These are phyloP conservation scores for Stenodera caucasica DNA, from an alignment of 2,888 invertebrate species.

Conservation along the genomic window DNA sequence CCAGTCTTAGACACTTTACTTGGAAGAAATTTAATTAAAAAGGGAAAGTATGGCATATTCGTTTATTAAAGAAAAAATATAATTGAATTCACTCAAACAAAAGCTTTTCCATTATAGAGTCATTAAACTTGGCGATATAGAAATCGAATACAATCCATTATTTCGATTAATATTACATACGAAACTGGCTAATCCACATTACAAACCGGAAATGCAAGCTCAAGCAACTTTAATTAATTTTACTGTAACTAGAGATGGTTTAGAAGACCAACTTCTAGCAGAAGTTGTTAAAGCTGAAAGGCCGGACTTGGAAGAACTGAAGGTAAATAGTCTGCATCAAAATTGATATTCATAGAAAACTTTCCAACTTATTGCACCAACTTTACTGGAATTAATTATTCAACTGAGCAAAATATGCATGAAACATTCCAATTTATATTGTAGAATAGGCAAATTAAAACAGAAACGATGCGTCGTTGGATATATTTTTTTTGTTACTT, in stretches of 20 bases:
- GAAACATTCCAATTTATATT: slow-evolving; percentile 5
- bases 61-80: slow-evolving; percentile 83
- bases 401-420: background rate
- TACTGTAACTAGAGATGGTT: slow-evolving; percentile 87
- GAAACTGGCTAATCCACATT: slow-evolving; percentile 93
- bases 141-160: slow-evolving; percentile 81
- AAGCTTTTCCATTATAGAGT: too few relatives aligned
- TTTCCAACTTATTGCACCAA: slow-evolving; percentile 7
- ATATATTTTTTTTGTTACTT: background rate
- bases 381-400: slow-evolving; percentile 10
- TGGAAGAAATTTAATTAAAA: slow-evolving; percentile 85
- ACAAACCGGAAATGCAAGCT: slow-evolving; percentile 96
- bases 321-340: slow-evolving; percentile 62
- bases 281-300: slow-evolving; percentile 93
- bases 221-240: slow-evolving; percentile 95
- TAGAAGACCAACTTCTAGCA: slow-evolving; percentile 91
- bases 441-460: background rate
- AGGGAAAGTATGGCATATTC: slow-evolving; percentile 92
- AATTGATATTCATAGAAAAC: slow-evolving; percentile 9
- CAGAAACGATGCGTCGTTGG: background rate
- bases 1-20: slow-evolving; percentile 88
- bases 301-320: slow-evolving; percentile 83
- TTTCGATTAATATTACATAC: slow-evolving; percentile 89
- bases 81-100: too few relatives aligned
- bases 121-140: slow-evolving; percentile 86